phyloP scores from a whole-genome alignment of 2,888 invertebrate genomes.

The Liodrosophila aerea region DNA sequence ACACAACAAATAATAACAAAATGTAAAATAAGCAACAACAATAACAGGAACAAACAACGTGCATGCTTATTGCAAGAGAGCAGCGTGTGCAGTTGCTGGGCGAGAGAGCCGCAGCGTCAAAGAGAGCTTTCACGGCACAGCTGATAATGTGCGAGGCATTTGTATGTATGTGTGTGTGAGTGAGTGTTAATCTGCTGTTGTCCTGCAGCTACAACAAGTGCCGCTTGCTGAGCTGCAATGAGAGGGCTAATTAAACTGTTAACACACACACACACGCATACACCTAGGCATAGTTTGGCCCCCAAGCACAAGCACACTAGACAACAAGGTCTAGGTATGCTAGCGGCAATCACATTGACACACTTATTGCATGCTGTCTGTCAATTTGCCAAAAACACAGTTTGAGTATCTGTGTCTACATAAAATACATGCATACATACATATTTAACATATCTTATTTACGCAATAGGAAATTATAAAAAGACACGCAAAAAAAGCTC shows the following conservation, averaged over 20 bases:
- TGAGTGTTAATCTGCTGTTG: constrained; percentile 8
- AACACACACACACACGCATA: neutral
- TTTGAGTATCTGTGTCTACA: constrained; percentile 3
- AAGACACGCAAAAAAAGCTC: neutral
- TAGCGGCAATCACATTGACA: constrained; percentile 42
- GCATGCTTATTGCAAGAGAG: constrained; percentile 17
- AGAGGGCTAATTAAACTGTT: constrained; percentile 40
- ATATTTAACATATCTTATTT: constrained; percentile 10
- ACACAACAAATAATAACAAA: constrained; percentile 35
- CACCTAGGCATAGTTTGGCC: constrained; percentile 6
- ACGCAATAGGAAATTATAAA: constrained; percentile 5
- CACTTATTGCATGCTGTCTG: constrained; percentile 30
- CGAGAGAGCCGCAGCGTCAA: constrained; percentile 2
- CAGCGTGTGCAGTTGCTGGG: neutral
- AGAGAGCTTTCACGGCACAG: constrained; percentile 43
- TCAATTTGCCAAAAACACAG: constrained; percentile 40
- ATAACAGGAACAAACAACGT: constrained; percentile 43
- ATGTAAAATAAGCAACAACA: constrained; percentile 10
- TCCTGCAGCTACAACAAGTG: constrained; percentile 56
- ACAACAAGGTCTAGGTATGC: constrained; percentile 42
- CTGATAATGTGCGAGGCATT: constrained; percentile 43
- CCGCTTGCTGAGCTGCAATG: constrained; percentile 15
- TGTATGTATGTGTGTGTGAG: constrained; percentile 1
- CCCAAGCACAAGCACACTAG: constrained; percentile 15
- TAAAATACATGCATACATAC: constrained; percentile 12